Evolutionary conservation across 2,797 vertebrate species (phyloP).

Genomic region (Pteropus rufus): DNA sequence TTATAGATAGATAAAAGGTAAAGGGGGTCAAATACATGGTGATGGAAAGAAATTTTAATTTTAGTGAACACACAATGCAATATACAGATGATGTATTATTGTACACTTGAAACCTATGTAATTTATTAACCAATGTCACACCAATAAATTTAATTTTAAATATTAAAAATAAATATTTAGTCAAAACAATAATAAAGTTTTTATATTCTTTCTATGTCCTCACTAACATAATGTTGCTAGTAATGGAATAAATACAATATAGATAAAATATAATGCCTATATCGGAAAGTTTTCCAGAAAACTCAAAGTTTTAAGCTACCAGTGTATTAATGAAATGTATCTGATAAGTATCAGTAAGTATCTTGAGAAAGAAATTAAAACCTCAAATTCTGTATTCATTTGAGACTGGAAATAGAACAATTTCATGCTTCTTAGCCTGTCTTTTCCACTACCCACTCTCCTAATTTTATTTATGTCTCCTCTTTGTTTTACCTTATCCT

Average conservation of each 20-base stretch:
- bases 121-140: too few species aligned
- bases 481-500: neutral
- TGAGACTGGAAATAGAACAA: neutral
- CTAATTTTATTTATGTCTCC: neutral
- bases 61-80: too few species aligned
- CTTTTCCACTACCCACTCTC: neutral
- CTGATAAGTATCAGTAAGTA: neutral
- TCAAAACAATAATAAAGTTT: neutral
- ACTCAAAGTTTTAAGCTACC: neutral
- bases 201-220: neutral
- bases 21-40: too few species aligned
- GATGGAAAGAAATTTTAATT: too few species aligned
- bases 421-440: neutral
- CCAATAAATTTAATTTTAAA: too few species aligned
- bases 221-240: neutral
- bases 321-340: neutral
- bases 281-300: neutral
- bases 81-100: too few species aligned
- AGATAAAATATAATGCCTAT: neutral
- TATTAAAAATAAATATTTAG: too few species aligned
- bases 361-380: neutral
- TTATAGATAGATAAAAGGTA: neutral
- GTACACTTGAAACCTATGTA: too few species aligned
- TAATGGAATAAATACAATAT: neutral
- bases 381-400: neutral